Base-by-base conservation (phyloP, 35 echinoderm and acorn worm species). In the Ptychodera flava region DNA sequence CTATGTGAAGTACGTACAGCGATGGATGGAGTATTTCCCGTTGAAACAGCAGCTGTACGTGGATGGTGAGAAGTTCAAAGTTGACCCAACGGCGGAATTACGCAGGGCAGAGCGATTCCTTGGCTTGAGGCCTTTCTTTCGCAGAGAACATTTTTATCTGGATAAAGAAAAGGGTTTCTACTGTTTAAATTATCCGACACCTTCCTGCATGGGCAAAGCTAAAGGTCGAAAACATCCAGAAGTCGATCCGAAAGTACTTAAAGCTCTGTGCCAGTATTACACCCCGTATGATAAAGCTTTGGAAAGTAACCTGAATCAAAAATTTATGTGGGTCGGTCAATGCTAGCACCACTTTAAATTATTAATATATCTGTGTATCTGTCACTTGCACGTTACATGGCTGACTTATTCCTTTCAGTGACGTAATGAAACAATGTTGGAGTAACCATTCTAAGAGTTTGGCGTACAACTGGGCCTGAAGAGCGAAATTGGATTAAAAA, bases 181-280 rank as follows among this genome's bases (percentile, higher is more conserved):
- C 33, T 92, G 90, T 45, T 29, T 83, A 85, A 31, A 30, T 28
- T 64, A 88, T 22, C 81, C 85, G 12, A 35, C 38, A 27, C 32
- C 75, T 29, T 33, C 34, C 33, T 92, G 90, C 37, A 34, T 92
- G 32, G 35, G 29, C 0, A 76, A 82, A 28, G 53, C 31, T 6
- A 92, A 88, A 85, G 90, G 90, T 2, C 35, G 90, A 30, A 0
- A 38, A 31, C 85, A 92, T 52, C 90, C 86, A 29, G 22, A 84
- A 0, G 53, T 92, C 32, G 31, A 36, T 30, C 79, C 76, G 29
- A 86, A 88, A 78, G 22, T 85, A 31, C 16, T 84, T 33, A 30
- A 92, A n/a, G 88, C 38, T 27, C 79, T 92, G 29, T 16, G 36
- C 22, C 64, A 87, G 36, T 92, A 87, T 83, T 92, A 88, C 82